Evolutionary conservation across 2,888 invertebrate species (phyloP).

Genomic region (Eubasilissa splendida): DNA sequence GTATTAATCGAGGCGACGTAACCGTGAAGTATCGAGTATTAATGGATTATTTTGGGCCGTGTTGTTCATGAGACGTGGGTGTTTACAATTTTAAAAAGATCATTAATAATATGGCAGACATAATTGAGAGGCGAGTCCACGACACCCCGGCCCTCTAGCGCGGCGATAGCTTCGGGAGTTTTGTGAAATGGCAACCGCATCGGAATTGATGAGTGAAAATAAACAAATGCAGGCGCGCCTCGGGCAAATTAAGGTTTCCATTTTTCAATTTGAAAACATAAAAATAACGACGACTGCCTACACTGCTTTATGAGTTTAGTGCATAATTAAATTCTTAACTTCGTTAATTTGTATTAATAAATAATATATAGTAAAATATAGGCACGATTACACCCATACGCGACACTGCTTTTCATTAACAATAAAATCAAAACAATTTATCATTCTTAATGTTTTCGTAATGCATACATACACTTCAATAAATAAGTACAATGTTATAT

Average conservation of each 20-base stretch:
- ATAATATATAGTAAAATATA: no score
- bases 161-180: slow-evolving; percentile 34
- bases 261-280: slow-evolving; percentile 26
- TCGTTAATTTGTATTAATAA: no score
- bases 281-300: neutral
- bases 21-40: neutral
- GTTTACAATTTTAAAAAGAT: slow-evolving; percentile 3
- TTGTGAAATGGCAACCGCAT: slow-evolving; percentile 36
- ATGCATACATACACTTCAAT: no score
- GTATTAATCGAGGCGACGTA: slow-evolving; percentile 8
- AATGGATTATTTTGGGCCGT: slow-evolving; percentile 10
- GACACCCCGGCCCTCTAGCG: slow-evolving; percentile 6
- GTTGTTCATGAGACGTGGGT: slow-evolving; percentile 16
- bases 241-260: slow-evolving; percentile 15
- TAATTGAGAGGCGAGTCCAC: slow-evolving; percentile 27
- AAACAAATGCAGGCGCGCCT: slow-evolving; percentile 23
- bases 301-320: neutral
- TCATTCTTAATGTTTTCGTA: no score
- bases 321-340: neutral
- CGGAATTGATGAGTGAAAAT: slow-evolving; percentile 38
- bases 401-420: no score
- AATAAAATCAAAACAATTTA: no score
- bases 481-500: no score
- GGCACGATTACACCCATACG: no score
- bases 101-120: slow-evolving; percentile 24